Percentiles rank a stretch among this genome's conserved stretches.
Evolutionary conservation across 2,888 invertebrate genomes (phyloP).

Genomic region (Sympetrum striolatum): DNA sequence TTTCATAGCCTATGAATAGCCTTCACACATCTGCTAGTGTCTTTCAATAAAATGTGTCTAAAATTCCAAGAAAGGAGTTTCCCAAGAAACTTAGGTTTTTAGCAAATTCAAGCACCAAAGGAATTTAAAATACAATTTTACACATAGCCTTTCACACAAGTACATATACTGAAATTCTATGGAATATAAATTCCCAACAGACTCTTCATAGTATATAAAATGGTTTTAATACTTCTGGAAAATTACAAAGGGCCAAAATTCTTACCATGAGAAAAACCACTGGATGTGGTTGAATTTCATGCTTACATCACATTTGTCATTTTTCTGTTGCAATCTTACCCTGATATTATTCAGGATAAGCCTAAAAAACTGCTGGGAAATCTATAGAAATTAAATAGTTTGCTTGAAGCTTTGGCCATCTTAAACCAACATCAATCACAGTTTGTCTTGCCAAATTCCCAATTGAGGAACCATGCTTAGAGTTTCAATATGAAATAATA

Average conservation of each 20-base stretch:
- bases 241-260: background rate
- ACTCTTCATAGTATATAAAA: background rate
- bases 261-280: background rate
- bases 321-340: background rate
- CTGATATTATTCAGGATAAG: background rate
- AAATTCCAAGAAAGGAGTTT: background rate
- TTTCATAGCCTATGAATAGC: background rate
- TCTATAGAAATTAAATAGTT: background rate
- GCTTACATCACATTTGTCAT: background rate
- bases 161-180: background rate
- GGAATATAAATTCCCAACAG: background rate
- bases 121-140: background rate
- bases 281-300: background rate
- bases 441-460: background rate
- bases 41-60: background rate
- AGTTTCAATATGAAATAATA: background rate
- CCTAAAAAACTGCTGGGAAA: background rate
- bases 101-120: background rate
- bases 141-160: background rate
- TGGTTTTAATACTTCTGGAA: background rate
- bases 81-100: background rate
- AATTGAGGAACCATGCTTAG: background rate
- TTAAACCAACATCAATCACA: background rate
- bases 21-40: background rate
- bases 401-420: background rate